These are phyloP conservation scores for Drosophila prolongata DNA, from an alignment of 2,888 invertebrate species.

Conservation along the genomic window DNA sequence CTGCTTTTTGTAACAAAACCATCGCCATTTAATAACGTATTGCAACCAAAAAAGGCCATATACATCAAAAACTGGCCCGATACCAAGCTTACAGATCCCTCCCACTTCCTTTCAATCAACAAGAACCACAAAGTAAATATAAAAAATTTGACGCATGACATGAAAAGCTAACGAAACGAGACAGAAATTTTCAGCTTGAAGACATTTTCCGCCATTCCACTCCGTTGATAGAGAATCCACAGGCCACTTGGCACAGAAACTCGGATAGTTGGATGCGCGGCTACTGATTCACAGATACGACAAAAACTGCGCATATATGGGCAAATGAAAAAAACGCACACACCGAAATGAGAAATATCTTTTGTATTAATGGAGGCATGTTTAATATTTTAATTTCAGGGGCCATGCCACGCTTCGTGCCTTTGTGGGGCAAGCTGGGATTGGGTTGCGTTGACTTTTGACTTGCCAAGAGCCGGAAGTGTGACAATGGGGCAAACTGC, in stretches of 20 bases:
- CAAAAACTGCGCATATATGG: slow-evolving; percentile 6
- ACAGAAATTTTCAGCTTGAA: slow-evolving; percentile 52
- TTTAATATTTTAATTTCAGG: slow-evolving; percentile 44
- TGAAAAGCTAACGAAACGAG: slow-evolving; percentile 50
- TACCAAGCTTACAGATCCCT: slow-evolving; percentile 1
- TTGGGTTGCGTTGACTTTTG: slow-evolving; percentile 26
- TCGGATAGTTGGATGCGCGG: slow-evolving; percentile 9
- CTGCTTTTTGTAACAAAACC: no score
- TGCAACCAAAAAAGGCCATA: background rate
- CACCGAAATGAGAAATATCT: slow-evolving; percentile 20
- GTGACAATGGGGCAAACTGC: slow-evolving; percentile 8
- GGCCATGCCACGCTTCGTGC: slow-evolving; percentile 33
- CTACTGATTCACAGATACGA: slow-evolving; percentile 10
- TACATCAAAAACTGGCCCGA: slow-evolving; percentile 1
- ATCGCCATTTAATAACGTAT: no score
- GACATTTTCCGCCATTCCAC: slow-evolving; percentile 25
- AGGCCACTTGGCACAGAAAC: slow-evolving; percentile 34
- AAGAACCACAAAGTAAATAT: slow-evolving; percentile 3
- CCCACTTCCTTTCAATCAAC: slow-evolving; percentile 7
- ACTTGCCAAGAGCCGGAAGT: slow-evolving; percentile 26
- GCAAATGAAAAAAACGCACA: slow-evolving; percentile 3
- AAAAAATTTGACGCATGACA: slow-evolving; percentile 38
- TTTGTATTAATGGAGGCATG: slow-evolving; percentile 29
- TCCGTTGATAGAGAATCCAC: slow-evolving; percentile 15
- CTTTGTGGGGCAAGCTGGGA: slow-evolving; percentile 39